Conservation (phyloP, 1,140 invertebrate species). For the Pachyrhynchus sulphureomaculatus region DNA sequence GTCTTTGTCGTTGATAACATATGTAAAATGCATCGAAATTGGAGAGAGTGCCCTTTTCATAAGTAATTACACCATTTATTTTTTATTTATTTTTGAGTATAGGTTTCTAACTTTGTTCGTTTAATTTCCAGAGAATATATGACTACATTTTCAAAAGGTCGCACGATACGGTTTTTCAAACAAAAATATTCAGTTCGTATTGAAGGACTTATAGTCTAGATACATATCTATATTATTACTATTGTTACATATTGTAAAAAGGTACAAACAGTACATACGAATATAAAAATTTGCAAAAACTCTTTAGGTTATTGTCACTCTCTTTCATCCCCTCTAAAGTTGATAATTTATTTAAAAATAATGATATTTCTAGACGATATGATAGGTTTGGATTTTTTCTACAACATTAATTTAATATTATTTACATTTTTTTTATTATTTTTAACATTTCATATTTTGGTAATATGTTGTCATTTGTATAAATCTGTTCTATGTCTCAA, state of each 20-base stretch:
- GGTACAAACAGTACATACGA: conserved; percentile 17
- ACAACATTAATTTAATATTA: conserved; percentile 12
- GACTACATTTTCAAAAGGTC: too few relatives aligned
- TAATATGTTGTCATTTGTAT: neutral
- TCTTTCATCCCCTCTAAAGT: conserved; percentile 11
- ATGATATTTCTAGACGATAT: conserved; percentile 16
- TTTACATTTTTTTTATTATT: conserved; percentile 1
- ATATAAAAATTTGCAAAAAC: conserved; percentile 19
- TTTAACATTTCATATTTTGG: neutral
- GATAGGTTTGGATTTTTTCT: conserved; percentile 6
- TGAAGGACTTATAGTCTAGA: too few relatives aligned
- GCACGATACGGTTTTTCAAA: too few relatives aligned
- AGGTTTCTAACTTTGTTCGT: too few relatives aligned
- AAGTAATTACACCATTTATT: too few relatives aligned
- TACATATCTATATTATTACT: neutral
- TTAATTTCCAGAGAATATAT: too few relatives aligned
- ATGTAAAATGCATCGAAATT: too few relatives aligned
- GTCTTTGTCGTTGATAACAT: too few relatives aligned
- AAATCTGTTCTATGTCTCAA: neutral
- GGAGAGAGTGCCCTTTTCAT: too few relatives aligned
- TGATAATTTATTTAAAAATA: conserved; percentile 24
- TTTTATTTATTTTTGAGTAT: too few relatives aligned
- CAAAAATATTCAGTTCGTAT: too few relatives aligned
- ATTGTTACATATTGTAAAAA: conserved; percentile 20
- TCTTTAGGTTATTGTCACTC: conserved; percentile 25